Evolutionary conservation across 2,888 invertebrate genomes (phyloP).

Genomic region (Argyra leucocephala): DNA sequence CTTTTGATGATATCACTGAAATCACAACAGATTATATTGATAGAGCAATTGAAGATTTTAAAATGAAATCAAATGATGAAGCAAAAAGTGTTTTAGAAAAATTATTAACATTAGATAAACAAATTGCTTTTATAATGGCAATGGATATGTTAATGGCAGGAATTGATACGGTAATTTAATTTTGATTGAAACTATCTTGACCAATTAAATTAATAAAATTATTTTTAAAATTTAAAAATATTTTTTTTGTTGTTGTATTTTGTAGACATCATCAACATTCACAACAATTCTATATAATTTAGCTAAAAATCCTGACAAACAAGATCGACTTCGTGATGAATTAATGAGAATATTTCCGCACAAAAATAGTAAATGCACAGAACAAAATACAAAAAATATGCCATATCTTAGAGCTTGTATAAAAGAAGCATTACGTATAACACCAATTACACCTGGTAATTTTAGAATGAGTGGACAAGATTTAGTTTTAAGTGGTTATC

Average conservation of each 20-base stretch:
- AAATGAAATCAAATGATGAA: constrained; percentile 15
- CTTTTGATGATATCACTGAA: constrained; percentile 33
- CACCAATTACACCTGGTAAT: constrained; percentile 53
- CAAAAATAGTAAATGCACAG: constrained; percentile 39
- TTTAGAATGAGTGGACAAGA: constrained; percentile 50
- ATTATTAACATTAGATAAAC: constrained; percentile 51
- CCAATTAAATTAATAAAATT: no score
- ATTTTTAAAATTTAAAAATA: not conserved
- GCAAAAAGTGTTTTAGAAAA: constrained; percentile 53
- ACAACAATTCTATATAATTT: constrained; percentile 40
- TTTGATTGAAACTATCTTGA: not conserved
- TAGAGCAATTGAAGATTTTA: constrained; percentile 33
- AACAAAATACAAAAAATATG: constrained; percentile 44
- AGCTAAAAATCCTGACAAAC: constrained; percentile 54
- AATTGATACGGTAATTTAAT: constrained; percentile 65
- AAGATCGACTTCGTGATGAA: constrained; percentile 53
- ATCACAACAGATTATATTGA: constrained; percentile 38
- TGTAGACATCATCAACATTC: constrained; percentile 37
- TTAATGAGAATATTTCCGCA: constrained; percentile 41
- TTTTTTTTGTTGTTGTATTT: constrained; percentile 23
- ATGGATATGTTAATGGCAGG: constrained; percentile 64
- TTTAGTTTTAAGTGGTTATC: constrained; percentile 54
- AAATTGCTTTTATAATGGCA: constrained; percentile 57
- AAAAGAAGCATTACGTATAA: constrained; percentile 59
- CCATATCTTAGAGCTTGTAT: constrained; percentile 63